These are phyloP conservation scores for Scomberomorus guttatus DNA, from an alignment of 2,797 vertebrate genomes.

Conservation along the genomic window DNA sequence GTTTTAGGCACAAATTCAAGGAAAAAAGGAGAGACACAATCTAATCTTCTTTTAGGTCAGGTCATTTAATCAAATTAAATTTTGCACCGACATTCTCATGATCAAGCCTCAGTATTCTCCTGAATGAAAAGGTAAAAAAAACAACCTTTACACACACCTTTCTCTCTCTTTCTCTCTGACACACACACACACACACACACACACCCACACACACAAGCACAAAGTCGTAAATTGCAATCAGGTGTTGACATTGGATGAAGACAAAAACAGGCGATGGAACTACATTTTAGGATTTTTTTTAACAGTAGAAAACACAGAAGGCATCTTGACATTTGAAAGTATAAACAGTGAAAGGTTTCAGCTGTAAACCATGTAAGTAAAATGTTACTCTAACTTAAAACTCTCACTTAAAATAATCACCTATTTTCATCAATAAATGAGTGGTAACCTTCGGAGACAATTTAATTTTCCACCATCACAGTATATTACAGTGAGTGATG, in stretches of 20 bases:
- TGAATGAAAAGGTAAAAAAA: constrained; percentile 52
- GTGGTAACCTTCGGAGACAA: constrained; percentile 7
- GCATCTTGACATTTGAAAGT: constrained; percentile 31
- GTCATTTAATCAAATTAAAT: constrained; percentile 68
- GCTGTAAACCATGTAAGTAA: constrained; percentile 30
- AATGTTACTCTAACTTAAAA: background rate
- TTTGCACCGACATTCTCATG: constrained; percentile 43
- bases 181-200: background rate
- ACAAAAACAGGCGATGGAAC: constrained; percentile 32
- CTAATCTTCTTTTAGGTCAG: constrained; percentile 29
- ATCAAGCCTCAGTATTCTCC: constrained; percentile 48
- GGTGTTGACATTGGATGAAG: constrained; percentile 24
- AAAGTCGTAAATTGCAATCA: constrained; percentile 23
- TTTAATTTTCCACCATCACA: constrained; percentile 6
- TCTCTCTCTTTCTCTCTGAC: background rate
- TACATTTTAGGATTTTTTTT: constrained; percentile 31
- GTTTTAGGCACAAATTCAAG: background rate
- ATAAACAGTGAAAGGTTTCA: constrained; percentile 33
- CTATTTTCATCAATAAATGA: constrained; percentile 15
- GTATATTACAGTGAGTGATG: constrained; percentile 20
- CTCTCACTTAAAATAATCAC: constrained; percentile 9
- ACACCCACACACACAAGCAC: constrained; percentile 7
- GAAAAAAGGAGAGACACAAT: constrained; percentile 10
- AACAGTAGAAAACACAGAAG: constrained; percentile 53
- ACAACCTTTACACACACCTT: constrained; percentile 17